Base-by-base conservation (phyloP, 2,888 invertebrate genomes). In the Lagria hirta region DNA sequence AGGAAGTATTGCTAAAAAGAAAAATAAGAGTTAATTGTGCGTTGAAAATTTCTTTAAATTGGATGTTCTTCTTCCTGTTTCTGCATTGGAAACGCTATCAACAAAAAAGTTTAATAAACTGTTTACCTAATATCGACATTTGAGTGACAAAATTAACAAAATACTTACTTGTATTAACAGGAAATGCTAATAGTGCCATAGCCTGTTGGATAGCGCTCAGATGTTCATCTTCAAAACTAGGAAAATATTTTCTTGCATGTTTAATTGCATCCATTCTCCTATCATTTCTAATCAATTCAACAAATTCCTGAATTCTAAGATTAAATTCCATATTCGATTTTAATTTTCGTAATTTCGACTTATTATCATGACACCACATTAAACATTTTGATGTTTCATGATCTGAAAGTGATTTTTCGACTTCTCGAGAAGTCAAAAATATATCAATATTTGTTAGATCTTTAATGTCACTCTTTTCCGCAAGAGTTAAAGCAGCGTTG, bases 311-410 rank as follows among this genome's bases (percentile, higher is more conserved):
- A 60, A 91, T 83, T 21, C 93, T 77, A 46, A 98, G 79, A 71
- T 93, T 93, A 67, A 97, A 93, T 73, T 99, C 99, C 80, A 99
- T 86, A 38, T 84, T 90, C 35, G 96, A 96, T 71, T 91, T 90
- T 51, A 96, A 81, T 74, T 96, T 96, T 40, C 95, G 78, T 49
- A 97, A 78, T 68, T 95, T 96, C 18, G 94, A 94, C 70, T 92
- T 88, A 75, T 97, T 96, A 68, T 97, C 97, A 63, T 91, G 88
- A 73, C 97, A 97, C 97, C 97, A 97, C 48, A 86, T 80, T 44
- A 96, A 81, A 69, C 95, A 95, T 67, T 92, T 88, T 2, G 80
- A 76, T 0, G 95, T 95, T 72, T 95, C 91, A 40, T 83, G 85
- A 45, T 81, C 81, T 2, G 80, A 74, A 41, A 98, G 72, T 50